phyloP scores from a whole-genome alignment of 2,113 vertebrate genomes.

The Centropristis striata region DNA sequence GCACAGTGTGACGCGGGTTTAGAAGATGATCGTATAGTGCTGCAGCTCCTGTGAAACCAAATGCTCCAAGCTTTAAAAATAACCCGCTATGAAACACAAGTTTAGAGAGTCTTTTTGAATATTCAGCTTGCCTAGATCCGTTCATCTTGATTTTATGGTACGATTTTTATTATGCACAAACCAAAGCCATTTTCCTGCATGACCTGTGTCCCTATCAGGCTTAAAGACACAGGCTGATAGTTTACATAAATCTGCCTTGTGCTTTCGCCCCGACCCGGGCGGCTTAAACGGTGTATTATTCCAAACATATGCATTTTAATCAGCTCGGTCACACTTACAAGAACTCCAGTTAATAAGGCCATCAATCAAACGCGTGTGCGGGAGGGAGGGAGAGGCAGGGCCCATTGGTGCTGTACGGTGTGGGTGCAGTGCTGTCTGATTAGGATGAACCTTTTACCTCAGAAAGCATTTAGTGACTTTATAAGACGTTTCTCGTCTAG shows the following conservation, averaged over 20 bases:
- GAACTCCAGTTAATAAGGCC: conserved; percentile 99
- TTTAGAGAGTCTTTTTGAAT: conserved; percentile 41
- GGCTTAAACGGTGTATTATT: conserved; percentile 98
- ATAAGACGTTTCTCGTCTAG: not conserved
- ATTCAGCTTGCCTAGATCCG: conserved; percentile 26
- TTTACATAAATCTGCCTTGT: conserved; percentile 84
- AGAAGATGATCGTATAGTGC: conserved; percentile 43
- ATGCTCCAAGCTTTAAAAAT: conserved; percentile 46
- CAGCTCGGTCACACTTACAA: conserved; percentile 99
- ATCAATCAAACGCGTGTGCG: conserved; percentile 91
- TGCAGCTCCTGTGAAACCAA: conserved; percentile 45
- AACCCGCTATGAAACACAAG: conserved; percentile 31
- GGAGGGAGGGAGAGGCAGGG: conserved; percentile 21
- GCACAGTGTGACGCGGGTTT: conserved; percentile 60
- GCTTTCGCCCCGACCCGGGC: conserved; percentile 76
- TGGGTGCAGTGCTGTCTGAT: conserved; percentile 48
- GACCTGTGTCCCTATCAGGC: conserved; percentile 64
- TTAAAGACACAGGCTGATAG: conserved; percentile 77
- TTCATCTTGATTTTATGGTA: conserved; percentile 63
- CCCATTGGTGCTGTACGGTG: conserved; percentile 18
- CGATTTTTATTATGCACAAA: conserved; percentile 66
- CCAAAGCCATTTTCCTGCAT: conserved; percentile 51
- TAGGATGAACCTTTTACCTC: conserved; percentile 57
- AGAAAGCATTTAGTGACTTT: not conserved
- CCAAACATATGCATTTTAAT: conserved; percentile 99